Evolutionary conservation across 2,888 invertebrate species (phyloP).

Genomic region (Cheilosia grossa): DNA sequence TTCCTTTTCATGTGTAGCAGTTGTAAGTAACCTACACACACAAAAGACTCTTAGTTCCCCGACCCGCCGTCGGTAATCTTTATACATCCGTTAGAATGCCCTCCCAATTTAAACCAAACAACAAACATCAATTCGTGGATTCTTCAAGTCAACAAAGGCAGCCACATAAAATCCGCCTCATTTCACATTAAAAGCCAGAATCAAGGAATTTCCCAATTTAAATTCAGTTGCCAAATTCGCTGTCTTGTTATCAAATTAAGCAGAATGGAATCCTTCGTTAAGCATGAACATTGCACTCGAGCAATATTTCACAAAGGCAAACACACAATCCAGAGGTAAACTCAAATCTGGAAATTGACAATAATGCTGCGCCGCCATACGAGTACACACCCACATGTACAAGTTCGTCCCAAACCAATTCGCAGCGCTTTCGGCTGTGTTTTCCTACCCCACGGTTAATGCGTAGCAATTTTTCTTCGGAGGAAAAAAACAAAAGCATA

Average conservation of each 20-base stretch:
- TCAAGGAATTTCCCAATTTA: conserved; percentile 30
- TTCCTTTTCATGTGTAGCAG: too few relatives aligned
- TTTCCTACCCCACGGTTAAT: neutral
- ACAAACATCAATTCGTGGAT: too few relatives aligned
- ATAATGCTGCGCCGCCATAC: conserved; percentile 33
- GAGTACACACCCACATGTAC: conserved; percentile 9
- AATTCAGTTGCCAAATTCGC: conserved; percentile 39
- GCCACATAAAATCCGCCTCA: conserved; percentile 2
- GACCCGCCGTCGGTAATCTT: too few relatives aligned
- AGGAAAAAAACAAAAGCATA: neutral
- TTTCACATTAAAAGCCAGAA: neutral
- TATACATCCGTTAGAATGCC: too few relatives aligned
- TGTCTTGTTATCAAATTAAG: conserved; percentile 53
- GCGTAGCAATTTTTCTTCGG: neutral
- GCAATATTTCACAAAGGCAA: neutral
- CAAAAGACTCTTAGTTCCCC: too few relatives aligned
- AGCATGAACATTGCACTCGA: conserved; percentile 16
- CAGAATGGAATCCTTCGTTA: conserved; percentile 55
- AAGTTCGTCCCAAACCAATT: conserved; percentile 5
- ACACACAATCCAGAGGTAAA: conserved; percentile 41
- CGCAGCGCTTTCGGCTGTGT: conserved; percentile 18
- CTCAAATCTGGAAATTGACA: conserved; percentile 61
- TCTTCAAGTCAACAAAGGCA: neutral
- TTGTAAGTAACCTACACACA: too few relatives aligned
- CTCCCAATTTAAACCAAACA: too few relatives aligned